Percentiles rank a stretch among this genome's conserved stretches.
Evolutionary conservation across 2,797 vertebrate genomes (phyloP).

Genomic region (Halcyon smyrnensis): DNA sequence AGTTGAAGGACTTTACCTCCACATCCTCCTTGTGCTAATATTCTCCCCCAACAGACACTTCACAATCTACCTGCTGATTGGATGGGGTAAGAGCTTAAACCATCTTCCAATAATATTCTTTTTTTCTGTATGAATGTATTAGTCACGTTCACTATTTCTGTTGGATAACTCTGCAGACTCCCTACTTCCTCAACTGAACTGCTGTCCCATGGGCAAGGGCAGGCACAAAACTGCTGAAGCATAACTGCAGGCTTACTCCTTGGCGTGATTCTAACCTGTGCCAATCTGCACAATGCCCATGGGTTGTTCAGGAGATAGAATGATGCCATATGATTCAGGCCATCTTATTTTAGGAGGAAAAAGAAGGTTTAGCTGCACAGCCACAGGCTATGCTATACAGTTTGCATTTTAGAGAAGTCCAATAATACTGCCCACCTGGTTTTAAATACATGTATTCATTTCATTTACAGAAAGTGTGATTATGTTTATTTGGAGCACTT

Average conservation of each 20-base stretch:
- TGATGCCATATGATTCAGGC: background rate
- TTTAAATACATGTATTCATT: background rate
- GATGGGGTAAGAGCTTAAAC: constrained; percentile 86
- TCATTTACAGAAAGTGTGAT: background rate
- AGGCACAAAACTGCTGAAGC: background rate
- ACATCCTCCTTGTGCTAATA: constrained; percentile 87
- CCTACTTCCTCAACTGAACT: background rate
- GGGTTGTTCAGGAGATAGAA: background rate
- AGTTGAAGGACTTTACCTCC: constrained; percentile 92
- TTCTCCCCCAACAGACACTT: constrained; percentile 87
- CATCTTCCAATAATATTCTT: background rate
- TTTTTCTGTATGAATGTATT: background rate
- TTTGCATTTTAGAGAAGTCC: background rate
- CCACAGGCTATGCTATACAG: background rate
- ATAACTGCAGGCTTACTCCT: background rate
- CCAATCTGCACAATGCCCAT: background rate
- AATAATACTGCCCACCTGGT: background rate
- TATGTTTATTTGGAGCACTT: background rate
- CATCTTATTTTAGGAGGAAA: background rate
- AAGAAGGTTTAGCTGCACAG: background rate
- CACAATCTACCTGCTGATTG: constrained; percentile 87
- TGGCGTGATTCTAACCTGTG: background rate
- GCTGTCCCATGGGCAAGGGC: rapidly evolving
- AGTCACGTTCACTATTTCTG: background rate
- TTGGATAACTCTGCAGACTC: background rate